These are phyloP conservation scores for Paraescarpia echinospica DNA, from an alignment of 1,140 invertebrate genomes.

Conservation along the genomic window DNA sequence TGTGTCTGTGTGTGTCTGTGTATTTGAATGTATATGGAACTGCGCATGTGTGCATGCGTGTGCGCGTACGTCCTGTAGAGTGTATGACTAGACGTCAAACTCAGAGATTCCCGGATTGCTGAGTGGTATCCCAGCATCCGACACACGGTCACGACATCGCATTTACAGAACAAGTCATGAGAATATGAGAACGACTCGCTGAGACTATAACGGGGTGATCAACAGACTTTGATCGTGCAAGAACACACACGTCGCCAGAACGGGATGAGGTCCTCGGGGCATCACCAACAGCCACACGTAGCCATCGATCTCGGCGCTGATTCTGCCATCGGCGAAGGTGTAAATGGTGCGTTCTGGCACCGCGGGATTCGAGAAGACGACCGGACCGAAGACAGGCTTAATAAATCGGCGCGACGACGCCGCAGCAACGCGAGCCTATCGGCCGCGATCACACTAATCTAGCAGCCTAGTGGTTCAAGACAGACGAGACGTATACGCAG, in stretches of 20 bases:
- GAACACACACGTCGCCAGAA: background rate
- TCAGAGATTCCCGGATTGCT: background rate
- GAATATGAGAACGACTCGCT: background rate
- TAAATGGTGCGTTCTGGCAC: background rate
- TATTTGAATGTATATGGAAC: too few relatives aligned
- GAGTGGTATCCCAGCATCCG: background rate
- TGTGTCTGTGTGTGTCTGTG: too few relatives aligned
- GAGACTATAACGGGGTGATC: background rate
- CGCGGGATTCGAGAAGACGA: background rate
- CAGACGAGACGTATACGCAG: background rate
- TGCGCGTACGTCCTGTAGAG: background rate
- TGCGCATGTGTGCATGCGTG: too few relatives aligned
- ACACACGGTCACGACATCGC: background rate
- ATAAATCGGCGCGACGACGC: background rate
- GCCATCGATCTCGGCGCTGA: background rate
- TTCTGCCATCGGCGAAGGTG: background rate
- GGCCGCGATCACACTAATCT: background rate
- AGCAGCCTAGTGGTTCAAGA: background rate
- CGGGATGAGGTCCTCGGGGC: background rate
- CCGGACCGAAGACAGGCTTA: background rate
- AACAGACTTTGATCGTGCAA: background rate
- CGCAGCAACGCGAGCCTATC: background rate
- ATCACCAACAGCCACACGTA: background rate
- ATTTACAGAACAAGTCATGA: background rate
- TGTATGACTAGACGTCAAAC: background rate